Conservation (phyloP, 2,113 vertebrate species). For the Nipponia nippon region DNA sequence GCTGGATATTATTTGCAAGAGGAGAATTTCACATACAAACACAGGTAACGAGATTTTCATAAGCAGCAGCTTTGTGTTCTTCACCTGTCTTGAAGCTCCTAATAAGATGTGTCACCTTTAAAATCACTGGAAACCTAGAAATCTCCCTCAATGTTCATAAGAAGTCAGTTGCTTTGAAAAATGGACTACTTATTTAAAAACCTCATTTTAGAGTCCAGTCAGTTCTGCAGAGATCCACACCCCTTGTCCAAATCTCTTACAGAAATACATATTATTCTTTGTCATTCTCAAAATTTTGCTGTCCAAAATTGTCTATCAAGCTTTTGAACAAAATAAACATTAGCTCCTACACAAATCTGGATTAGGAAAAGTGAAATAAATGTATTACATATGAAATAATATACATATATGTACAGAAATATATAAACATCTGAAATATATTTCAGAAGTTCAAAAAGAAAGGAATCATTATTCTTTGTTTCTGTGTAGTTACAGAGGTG, state of each 20-base stretch:
- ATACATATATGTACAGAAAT: not conserved
- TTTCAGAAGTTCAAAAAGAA: not conserved
- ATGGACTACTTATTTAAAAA: not conserved
- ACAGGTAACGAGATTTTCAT: not conserved
- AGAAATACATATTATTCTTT: not conserved
- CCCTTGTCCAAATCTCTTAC: not conserved
- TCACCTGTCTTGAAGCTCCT: not conserved
- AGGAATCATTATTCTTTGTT: not conserved
- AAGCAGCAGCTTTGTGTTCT: not conserved
- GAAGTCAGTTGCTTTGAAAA: not conserved
- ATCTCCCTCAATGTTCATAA: not conserved
- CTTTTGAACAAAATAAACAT: not conserved
- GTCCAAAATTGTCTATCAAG: not conserved
- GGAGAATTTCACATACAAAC: not conserved
- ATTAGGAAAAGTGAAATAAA: slow-evolving; percentile 1
- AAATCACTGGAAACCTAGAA: not conserved
- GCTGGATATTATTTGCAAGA: not conserved
- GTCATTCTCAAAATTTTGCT: not conserved
- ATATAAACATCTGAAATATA: not conserved
- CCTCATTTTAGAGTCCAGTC: not conserved
- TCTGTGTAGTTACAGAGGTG: not conserved
- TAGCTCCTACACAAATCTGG: not conserved
- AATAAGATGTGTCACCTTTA: not conserved
- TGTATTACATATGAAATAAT: not conserved
- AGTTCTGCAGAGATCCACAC: not conserved